A percentile compares a stretch with the other conserved stretches of the same genome.
Evolutionary conservation across 2,113 vertebrate genomes (phyloP).

Genomic region (Cricetomys ansorgei): DNA sequence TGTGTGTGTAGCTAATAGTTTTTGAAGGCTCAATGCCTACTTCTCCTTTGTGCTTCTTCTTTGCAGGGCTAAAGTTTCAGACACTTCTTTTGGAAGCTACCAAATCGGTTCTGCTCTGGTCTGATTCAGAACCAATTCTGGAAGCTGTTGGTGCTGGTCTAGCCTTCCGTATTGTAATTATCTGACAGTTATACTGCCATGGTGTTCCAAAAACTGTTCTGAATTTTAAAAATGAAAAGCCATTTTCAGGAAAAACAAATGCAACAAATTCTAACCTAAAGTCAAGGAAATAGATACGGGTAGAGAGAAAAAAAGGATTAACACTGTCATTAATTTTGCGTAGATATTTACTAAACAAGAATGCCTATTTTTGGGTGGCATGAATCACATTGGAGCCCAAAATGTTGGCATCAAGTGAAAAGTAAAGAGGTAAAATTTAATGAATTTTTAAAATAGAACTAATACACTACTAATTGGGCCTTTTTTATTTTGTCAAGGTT

Average conservation of each 20-base stretch:
- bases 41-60: slow-evolving; percentile 32
- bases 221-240: slow-evolving; percentile 55
- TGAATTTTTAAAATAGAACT: slow-evolving; percentile 57
- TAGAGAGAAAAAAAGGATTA: slow-evolving; percentile 51
- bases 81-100: too few species aligned
- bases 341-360: slow-evolving; percentile 45
- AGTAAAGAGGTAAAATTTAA: slow-evolving; percentile 51
- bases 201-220: slow-evolving; percentile 58
- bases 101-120: too few species aligned
- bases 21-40: background rate
- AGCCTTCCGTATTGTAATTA: slow-evolving; percentile 57
- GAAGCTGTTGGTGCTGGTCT: slow-evolving; percentile 37
- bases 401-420: slow-evolving; percentile 48
- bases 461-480: slow-evolving; percentile 61
- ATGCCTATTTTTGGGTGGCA: slow-evolving; percentile 10
- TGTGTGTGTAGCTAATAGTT: background rate
- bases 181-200: slow-evolving; percentile 47
- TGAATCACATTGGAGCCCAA: slow-evolving; percentile 34
- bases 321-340: slow-evolving; percentile 53
- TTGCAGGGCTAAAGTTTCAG: slow-evolving; percentile 12
- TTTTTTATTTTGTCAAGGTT: slow-evolving; percentile 39
- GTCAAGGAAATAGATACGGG: background rate
- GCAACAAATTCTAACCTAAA: slow-evolving; percentile 14
- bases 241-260: slow-evolving; percentile 21
- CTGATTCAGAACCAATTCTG: too few species aligned